Percentiles rank a stretch among this genome's conserved stretches.
Conservation (phyloP, 2,113 vertebrate genomes). For the Sorex araneus region DNA sequence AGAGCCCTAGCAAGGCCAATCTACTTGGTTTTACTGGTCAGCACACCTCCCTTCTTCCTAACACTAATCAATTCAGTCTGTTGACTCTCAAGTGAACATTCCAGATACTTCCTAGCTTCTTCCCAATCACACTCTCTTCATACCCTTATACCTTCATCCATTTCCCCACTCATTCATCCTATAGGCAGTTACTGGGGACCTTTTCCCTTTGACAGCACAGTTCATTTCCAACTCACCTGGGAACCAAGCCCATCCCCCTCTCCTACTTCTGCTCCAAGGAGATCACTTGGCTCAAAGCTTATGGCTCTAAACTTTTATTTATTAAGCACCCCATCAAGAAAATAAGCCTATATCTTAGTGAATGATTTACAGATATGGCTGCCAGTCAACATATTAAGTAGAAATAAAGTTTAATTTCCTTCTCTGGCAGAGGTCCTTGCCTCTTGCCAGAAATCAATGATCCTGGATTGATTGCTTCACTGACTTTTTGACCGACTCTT, state of each 20-base stretch:
- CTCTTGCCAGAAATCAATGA: constrained; percentile 55
- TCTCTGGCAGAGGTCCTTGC: constrained; percentile 43
- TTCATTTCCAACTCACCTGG: neutral
- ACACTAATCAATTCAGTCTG: neutral
- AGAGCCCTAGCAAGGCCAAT: neutral
- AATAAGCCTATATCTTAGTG: neutral
- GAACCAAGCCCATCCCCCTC: neutral
- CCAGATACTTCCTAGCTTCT: neutral
- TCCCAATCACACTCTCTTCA: neutral
- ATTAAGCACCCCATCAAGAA: constrained; percentile 22
- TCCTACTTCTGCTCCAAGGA: neutral
- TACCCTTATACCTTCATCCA: neutral
- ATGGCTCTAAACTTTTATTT: neutral
- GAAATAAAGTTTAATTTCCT: constrained; percentile 57
- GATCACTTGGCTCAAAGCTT: neutral
- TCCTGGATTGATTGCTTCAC: constrained; percentile 53
- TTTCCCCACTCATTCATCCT: neutral
- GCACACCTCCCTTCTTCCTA: neutral
- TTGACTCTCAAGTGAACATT: neutral
- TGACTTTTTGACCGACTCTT: constrained; percentile 34
- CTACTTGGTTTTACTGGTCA: neutral
- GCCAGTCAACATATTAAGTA: constrained; percentile 55
- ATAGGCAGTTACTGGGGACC: neutral
- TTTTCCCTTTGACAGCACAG: neutral
- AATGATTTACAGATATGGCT: constrained; percentile 13